phyloP scores from a whole-genome alignment of 2,888 invertebrate species.

The Hecatera dysodea region DNA sequence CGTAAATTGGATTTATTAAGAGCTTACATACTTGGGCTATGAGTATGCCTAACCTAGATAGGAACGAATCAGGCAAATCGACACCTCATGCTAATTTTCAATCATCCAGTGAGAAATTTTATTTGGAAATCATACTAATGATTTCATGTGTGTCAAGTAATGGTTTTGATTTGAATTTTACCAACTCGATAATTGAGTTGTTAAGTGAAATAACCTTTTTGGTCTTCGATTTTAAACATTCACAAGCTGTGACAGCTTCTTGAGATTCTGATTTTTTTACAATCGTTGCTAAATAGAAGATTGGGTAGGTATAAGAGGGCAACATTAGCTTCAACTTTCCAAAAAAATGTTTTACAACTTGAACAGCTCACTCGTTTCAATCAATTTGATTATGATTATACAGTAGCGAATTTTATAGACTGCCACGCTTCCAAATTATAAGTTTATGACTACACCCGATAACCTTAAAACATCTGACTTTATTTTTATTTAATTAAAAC shows the following conservation, averaged over 20 bases:
- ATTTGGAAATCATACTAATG: slow-evolving; percentile 59
- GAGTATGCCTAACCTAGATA: slow-evolving; percentile 52
- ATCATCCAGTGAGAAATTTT: slow-evolving; percentile 55
- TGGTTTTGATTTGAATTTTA: slow-evolving; percentile 42
- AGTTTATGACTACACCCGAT: slow-evolving; percentile 60
- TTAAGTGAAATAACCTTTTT: slow-evolving; percentile 47
- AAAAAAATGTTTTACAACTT: slow-evolving; percentile 3
- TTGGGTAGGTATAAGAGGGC: background rate
- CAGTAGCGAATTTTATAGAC: slow-evolving; percentile 65
- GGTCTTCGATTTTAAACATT: slow-evolving; percentile 6
- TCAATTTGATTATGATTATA: slow-evolving; percentile 46
- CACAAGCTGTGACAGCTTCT: background rate
- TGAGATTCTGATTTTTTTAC: background rate
- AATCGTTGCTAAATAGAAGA: slow-evolving; percentile 11
- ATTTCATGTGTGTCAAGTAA: slow-evolving; percentile 49
- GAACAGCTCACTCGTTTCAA: slow-evolving; percentile 32
- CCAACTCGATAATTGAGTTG: slow-evolving; percentile 55
- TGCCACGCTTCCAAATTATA: slow-evolving; percentile 52
- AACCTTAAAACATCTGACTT: slow-evolving; percentile 60
- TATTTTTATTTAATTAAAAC: slow-evolving; percentile 63
- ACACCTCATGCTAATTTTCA: slow-evolving; percentile 59
- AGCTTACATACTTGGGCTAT: slow-evolving; percentile 51
- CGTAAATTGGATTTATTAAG: slow-evolving; percentile 64
- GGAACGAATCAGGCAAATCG: slow-evolving; percentile 52
- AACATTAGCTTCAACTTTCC: slow-evolving; percentile 22